Evolutionary conservation across 2,888 invertebrate species (phyloP), one percentile per base, ranked within the genome.

Genomic region (Cremastinae sp.): DNA sequence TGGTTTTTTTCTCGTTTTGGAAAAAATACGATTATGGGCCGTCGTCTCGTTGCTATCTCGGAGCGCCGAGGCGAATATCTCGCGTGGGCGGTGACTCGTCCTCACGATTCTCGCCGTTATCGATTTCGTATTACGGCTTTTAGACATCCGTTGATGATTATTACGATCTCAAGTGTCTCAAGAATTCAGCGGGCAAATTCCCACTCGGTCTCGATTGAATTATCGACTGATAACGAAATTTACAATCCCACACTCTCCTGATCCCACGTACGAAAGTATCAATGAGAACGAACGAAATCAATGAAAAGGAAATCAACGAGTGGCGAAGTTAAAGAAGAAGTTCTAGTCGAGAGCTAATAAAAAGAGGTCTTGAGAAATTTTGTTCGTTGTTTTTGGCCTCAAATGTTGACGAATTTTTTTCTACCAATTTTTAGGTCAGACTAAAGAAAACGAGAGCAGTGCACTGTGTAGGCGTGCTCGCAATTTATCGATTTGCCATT

Each of bases 401-500:
- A n/a, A n/a, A n/a, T n/a, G n/a, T n/a, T n/a, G n/a, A n/a, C n/a
- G n/a, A n/a, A n/a, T n/a, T n/a, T n/a, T n/a, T n/a, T n/a, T n/a
- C n/a, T n/a, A n/a, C 10, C 14, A 61, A 62, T 72, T 75, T 58
- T 51, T 66, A 62, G 75, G 56, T 72, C 56, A 43, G 28, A 35
- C 55, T 41, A 71, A 49, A 43, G 16, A 62, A 62, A 64, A 47
- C 22, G 55, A 68, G 71, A 62, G 66, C 70, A 55, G 55, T 75
- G 61, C 45, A 66, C 66, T 35, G 51, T 65, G 45, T 53, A 18
- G 43, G 58, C 37, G 66, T 9, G 66, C 66, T 28, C 28, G 28
- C 28, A 5, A 55, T 56, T 62, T 72, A 75, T 72, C 71, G 75
- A 75, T 68, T 75, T 75, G 41, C 62, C 66, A 75, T 75, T 72